Evolutionary conservation across 2,113 vertebrate genomes (phyloP).

Genomic region (Laticauda laticaudata): DNA sequence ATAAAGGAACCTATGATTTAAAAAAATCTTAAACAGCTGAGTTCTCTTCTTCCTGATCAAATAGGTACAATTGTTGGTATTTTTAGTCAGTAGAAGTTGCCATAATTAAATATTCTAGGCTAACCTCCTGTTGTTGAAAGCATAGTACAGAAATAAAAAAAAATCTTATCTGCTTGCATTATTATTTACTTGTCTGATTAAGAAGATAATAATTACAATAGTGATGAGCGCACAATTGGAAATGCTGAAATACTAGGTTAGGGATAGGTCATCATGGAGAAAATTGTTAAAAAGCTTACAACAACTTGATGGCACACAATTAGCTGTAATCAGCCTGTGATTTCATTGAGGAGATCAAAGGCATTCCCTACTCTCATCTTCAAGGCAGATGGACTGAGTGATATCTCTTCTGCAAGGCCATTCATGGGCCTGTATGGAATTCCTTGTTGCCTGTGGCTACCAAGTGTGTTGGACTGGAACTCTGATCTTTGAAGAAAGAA

Average conservation of each 20-base stretch:
- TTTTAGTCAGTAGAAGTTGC: not conserved
- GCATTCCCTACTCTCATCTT: not conserved
- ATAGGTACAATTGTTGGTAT: not conserved
- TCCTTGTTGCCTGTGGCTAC: constrained; percentile 13
- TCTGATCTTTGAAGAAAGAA: not conserved
- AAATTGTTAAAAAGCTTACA: not conserved
- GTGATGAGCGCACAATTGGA: not conserved
- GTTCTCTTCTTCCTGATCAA: not conserved
- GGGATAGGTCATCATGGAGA: not conserved
- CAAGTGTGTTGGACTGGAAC: not conserved
- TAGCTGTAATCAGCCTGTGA: not conserved
- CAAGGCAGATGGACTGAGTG: not conserved
- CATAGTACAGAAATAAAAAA: not conserved
- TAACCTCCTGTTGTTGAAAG: not conserved
- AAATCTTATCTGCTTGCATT: not conserved
- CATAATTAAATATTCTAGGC: not conserved
- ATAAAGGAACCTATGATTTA: not conserved
- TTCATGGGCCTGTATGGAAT: not conserved
- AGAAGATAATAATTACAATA: not conserved
- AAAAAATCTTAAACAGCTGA: not conserved
- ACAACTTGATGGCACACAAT: not conserved
- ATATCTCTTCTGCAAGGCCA: not conserved
- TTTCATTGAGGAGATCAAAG: not conserved
- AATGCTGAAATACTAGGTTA: not conserved
- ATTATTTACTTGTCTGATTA: not conserved